phyloP scores from a whole-genome alignment of 2,113 vertebrate genomes.

The Oxygymnocypris stewartii region DNA sequence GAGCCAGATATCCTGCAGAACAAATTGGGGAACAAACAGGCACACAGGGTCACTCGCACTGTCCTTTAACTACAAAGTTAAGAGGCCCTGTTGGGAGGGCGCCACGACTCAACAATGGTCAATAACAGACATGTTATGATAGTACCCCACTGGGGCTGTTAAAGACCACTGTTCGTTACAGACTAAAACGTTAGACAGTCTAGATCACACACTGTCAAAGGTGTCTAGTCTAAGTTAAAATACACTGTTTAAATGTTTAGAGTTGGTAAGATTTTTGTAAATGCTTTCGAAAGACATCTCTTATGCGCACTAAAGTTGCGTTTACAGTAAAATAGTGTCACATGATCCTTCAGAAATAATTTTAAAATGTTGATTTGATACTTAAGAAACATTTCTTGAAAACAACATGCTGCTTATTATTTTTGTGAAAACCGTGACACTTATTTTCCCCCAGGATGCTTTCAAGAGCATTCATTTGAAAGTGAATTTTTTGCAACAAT shows the following conservation, averaged over 20 bases:
- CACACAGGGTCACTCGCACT: constrained; percentile 67
- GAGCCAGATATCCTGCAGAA: constrained; percentile 68
- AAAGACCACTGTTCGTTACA: constrained; percentile 51
- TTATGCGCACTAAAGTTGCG: neutral
- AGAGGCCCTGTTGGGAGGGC: constrained; percentile 57
- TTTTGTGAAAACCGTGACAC: neutral
- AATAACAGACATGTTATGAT: constrained; percentile 61
- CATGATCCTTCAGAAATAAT: neutral
- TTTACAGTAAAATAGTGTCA: neutral
- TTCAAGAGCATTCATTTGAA: neutral
- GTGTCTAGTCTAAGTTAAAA: constrained; percentile 6
- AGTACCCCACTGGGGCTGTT: constrained; percentile 56
- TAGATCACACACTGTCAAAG: constrained; percentile 41
- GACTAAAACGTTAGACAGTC: constrained; percentile 7
- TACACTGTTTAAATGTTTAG: neutral
- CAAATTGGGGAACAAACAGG: constrained; percentile 76
- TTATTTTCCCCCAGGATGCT: neutral
- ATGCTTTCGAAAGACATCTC: neutral
- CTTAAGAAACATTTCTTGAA: neutral
- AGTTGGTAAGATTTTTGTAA: neutral
- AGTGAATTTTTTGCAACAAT: neutral
- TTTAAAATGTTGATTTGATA: neutral
- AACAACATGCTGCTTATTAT: neutral
- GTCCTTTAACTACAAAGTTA: constrained; percentile 61
- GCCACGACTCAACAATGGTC: constrained; percentile 53